Conservation (phyloP, 1,140 invertebrate genomes). For the Drosophila bifasciata region DNA sequence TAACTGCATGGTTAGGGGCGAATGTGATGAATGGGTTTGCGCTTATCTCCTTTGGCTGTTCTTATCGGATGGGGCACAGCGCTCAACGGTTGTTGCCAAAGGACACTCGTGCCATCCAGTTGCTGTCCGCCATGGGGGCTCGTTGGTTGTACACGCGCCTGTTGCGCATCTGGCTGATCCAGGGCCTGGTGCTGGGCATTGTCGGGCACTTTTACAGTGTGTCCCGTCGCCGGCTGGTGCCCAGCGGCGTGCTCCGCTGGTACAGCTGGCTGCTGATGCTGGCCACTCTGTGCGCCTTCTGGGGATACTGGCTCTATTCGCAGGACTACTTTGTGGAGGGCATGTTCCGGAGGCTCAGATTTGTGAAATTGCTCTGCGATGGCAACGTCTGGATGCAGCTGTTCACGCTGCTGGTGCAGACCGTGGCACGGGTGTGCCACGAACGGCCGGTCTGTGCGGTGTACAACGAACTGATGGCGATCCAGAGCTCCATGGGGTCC, state of each 20-base stretch:
- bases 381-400: background rate
- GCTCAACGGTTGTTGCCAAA: background rate
- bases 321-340: background rate
- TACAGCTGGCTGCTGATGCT: constrained; percentile 15
- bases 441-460: constrained; percentile 7
- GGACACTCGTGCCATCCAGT: constrained; percentile 12
- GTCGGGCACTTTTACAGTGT: constrained; percentile 3
- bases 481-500: background rate
- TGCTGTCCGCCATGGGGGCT: constrained; percentile 8
- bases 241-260: background rate
- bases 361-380: constrained; percentile 2
- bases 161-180: constrained; percentile 17
- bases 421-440: background rate
- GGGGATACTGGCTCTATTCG: background rate
- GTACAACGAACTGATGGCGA: constrained; percentile 16
- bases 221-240: background rate
- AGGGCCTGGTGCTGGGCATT: constrained; percentile 13
- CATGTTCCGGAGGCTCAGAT: constrained; percentile 8
- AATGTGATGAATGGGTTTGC: too few species aligned
- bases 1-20: too few species aligned
- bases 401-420: background rate
- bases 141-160: constrained; percentile 15
- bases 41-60: background rate
- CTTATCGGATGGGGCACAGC: too few species aligned
- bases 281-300: background rate